A percentile compares a stretch with the other conserved stretches of the same genome.
Conservation (phyloP, 2,888 invertebrate species). For the Eupeodes latifasciatus region DNA sequence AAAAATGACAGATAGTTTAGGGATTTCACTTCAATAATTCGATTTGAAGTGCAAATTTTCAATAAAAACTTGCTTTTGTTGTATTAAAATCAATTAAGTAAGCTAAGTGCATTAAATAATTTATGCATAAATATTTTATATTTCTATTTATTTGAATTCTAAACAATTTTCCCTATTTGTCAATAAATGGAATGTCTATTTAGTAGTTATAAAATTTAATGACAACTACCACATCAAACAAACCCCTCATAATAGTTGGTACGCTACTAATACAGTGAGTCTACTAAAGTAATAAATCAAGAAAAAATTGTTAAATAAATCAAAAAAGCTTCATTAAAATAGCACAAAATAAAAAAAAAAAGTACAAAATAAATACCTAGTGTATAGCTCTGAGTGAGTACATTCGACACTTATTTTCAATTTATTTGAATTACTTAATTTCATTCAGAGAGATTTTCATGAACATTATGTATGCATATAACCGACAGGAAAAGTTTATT, state of each 20-base stretch:
- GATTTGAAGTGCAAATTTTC: no score
- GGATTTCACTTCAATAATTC: no score
- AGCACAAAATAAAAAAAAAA: slow-evolving; percentile 21
- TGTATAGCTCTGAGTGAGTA: not conserved
- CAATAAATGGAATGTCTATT: slow-evolving; percentile 4
- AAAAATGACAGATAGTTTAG: no score
- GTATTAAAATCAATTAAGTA: no score
- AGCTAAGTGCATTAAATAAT: no score
- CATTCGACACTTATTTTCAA: slow-evolving; percentile 42
- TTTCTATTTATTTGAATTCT: not conserved
- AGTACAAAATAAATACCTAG: not conserved
- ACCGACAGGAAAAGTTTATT: slow-evolving; percentile 42
- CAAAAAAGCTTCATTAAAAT: slow-evolving; percentile 29
- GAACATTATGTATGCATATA: not conserved
- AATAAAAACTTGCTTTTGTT: no score
- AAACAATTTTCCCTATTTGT: not conserved
- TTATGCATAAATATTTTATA: not conserved
- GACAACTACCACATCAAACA: not conserved
- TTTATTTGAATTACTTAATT: slow-evolving; percentile 59
- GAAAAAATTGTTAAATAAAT: slow-evolving; percentile 16
- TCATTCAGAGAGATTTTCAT: slow-evolving; percentile 41
- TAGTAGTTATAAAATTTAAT: slow-evolving; percentile 19
- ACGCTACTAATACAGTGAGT: not conserved
- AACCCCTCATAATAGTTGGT: not conserved
- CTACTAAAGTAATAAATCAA: not conserved